Evolutionary conservation across 2,888 invertebrate genomes (phyloP).

Genomic region (Galeruca laticollis): DNA sequence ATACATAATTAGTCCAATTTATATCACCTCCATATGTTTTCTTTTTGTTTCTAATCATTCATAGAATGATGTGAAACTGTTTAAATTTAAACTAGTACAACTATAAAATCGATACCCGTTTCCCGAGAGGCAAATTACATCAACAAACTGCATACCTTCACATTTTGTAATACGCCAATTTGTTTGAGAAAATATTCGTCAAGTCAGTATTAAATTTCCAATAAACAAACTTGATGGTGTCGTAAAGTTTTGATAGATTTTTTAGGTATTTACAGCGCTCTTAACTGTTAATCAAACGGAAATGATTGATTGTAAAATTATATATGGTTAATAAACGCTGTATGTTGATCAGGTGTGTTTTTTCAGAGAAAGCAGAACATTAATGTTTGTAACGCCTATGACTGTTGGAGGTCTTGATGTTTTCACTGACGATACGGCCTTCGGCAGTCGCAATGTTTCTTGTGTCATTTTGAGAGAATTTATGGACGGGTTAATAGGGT

Average conservation of each 20-base stretch:
- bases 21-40: no score
- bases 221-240: constrained; percentile 12
- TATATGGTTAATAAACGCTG: constrained; percentile 11
- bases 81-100: no score
- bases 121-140: no score
- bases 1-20: no score
- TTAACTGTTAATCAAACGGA: constrained; percentile 27
- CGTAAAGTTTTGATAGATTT: constrained; percentile 17
- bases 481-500: neutral
- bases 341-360: constrained; percentile 7
- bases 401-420: constrained; percentile 2
- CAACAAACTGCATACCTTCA: no score
- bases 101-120: no score
- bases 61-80: no score
- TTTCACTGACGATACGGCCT: constrained; percentile 4
- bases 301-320: constrained; percentile 25
- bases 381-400: neutral
- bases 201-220: constrained; percentile 9
- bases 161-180: neutral
- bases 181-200: neutral
- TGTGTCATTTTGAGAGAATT: constrained; percentile 5
- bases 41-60: no score
- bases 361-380: constrained; percentile 13
- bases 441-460: neutral
- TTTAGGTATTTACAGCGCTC: constrained; percentile 17